Conservation (phyloP, 2,113 vertebrate genomes). For the Loxodonta africana region DNA sequence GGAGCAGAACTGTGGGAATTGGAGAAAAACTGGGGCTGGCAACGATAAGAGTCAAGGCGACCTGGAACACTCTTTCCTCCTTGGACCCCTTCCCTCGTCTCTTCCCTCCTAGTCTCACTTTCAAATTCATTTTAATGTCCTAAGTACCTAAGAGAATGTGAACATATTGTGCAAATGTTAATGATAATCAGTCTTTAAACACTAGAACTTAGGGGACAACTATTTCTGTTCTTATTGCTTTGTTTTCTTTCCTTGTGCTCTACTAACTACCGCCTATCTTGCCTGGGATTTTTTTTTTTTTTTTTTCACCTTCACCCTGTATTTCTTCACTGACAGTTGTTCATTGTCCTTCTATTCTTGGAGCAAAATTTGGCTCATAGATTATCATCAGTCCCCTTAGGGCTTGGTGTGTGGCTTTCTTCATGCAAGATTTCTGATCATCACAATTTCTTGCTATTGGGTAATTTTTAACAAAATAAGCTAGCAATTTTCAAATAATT, state of each 20-base stretch:
- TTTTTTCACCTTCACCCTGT: not conserved
- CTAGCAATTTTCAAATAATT: conserved; percentile 51
- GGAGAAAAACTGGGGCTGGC: not conserved
- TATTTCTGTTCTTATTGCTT: not conserved
- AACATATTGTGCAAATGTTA: not conserved
- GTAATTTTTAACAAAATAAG: conserved; percentile 62
- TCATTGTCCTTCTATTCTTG: not conserved
- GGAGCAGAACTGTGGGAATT: not conserved
- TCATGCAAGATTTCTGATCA: conserved; percentile 21
- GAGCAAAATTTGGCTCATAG: not conserved
- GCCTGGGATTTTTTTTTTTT: not conserved
- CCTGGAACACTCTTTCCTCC: not conserved
- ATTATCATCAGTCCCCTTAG: not conserved
- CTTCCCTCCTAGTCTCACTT: not conserved
- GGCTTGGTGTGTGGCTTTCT: not conserved
- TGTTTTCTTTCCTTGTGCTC: not conserved
- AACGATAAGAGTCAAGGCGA: not conserved
- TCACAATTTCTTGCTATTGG: conserved; percentile 11
- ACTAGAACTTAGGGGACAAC: not conserved
- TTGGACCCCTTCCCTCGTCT: not conserved
- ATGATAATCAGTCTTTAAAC: not conserved
- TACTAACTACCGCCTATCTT: not conserved
- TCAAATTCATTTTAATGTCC: conserved; percentile 20
- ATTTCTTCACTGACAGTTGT: not conserved
- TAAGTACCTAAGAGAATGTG: not conserved